phyloP scores from a whole-genome alignment of 2,888 invertebrate genomes.

The Plebejus melissa region DNA sequence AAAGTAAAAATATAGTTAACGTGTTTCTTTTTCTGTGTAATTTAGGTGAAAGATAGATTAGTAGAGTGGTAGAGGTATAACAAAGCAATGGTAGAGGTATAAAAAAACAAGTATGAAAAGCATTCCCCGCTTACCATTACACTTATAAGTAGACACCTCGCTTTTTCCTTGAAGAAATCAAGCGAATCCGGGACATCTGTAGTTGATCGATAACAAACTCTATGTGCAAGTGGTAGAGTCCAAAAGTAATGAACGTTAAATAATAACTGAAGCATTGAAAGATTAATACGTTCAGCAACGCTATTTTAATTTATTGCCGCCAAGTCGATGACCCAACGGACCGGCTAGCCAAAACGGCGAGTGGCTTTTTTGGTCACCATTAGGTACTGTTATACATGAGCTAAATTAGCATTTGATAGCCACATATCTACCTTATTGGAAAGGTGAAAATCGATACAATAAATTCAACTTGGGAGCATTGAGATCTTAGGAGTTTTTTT shows the following conservation, averaged over 20 bases:
- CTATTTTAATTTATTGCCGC: slow-evolving; percentile 58
- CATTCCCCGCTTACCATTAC: slow-evolving; percentile 19
- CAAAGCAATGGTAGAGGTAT: not conserved
- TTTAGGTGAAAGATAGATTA: not conserved
- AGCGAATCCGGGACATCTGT: slow-evolving; percentile 55
- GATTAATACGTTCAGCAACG: slow-evolving; percentile 54
- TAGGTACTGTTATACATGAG: slow-evolving; percentile 45
- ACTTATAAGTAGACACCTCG: slow-evolving; percentile 27
- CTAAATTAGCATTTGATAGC: slow-evolving; percentile 37
- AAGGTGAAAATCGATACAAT: slow-evolving; percentile 15
- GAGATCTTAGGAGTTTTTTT: not conserved
- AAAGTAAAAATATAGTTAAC: not conserved
- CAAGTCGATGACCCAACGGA: slow-evolving; percentile 44
- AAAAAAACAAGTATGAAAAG: slow-evolving; percentile 11
- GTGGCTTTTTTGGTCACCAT: slow-evolving; percentile 48
- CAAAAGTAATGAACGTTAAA: slow-evolving; percentile 34
- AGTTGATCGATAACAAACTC: slow-evolving; percentile 42
- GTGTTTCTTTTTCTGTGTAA: not conserved
- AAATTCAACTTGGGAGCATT: not conserved
- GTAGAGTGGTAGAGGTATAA: not conserved
- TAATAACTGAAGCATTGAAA: slow-evolving; percentile 40
- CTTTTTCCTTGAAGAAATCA: slow-evolving; percentile 57
- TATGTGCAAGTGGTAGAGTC: slow-evolving; percentile 41
- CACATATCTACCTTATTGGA: slow-evolving; percentile 11
- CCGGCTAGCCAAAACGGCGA: slow-evolving; percentile 34